Evolutionary conservation across 2,113 vertebrate genomes (phyloP), one percentile per base, ranked within the genome.

Genomic region (Sardina pilchardus): DNA sequence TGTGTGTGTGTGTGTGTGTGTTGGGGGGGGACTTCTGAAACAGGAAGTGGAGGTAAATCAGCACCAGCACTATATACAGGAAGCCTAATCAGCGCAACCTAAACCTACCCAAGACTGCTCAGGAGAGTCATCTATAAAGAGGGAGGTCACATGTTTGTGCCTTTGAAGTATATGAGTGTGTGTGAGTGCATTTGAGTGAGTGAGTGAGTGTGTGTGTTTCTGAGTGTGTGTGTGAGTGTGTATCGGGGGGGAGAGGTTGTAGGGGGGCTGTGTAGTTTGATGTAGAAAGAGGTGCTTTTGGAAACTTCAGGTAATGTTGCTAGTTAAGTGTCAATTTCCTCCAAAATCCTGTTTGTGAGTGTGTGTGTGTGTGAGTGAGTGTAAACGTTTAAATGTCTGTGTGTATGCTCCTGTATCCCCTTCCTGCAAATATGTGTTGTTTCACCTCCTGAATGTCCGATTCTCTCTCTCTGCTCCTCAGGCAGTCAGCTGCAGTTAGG

Each of bases 271-370:
- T 63, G 9, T 63, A 24, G 45, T 24, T 26, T 63, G 59, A n/a
- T 63, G 59, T 63, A 21, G 24, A 26, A 26, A 4, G n/a, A 63
- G 19, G 7, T 24, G 50, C 6, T 56, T 16, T 16, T 56, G 50
- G 50, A n/a, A 63, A 63, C 59, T 63, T 63, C 59, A 63, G 59
- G 53, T 56, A 56, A 56, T 56, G 59, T 63, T n/a, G n/a, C n/a
- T n/a, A n/a, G n/a, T n/a, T 26, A 63, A 63, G 59, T 63, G 59
- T 3, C 59, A 24, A 63, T n/a, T 63, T 63, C 59, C 59, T 63
- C 6, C 24, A 24, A 63, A 21, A 63, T 63, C 24, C 6, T 63
- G 5, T 63, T 6, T n/a, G 21, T 26, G 24, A 26, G 59, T n/a
- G 21, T 63, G 6, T 63, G 59, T n/a, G 59, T 63, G 45, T 47